phyloP scores from a whole-genome alignment of 2,888 invertebrate species.

The Timema cristinae region DNA sequence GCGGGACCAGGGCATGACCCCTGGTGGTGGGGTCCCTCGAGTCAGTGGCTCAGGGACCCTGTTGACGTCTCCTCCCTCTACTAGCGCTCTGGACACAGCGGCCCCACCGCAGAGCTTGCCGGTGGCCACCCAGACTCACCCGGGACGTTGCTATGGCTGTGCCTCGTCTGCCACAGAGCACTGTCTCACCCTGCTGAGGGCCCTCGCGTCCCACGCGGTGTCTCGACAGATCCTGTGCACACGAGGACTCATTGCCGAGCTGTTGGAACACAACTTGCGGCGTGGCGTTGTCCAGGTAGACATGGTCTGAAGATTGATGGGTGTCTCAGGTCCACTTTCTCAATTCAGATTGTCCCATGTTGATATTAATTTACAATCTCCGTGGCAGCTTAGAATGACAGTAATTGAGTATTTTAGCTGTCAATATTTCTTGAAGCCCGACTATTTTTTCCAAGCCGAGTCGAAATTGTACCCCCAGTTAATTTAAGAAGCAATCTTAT shows the following conservation, averaged over 20 bases:
- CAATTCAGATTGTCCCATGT: too few species aligned
- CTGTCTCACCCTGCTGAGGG: conserved; percentile 84
- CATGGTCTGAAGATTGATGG: too few species aligned
- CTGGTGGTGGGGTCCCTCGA: conserved; percentile 17
- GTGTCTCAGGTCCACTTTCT: too few species aligned
- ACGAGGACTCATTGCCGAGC: conserved; percentile 82
- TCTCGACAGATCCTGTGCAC: conserved; percentile 73
- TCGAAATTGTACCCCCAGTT: too few species aligned
- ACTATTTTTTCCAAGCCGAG: too few species aligned
- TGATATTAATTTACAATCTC: too few species aligned
- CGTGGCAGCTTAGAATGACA: too few species aligned
- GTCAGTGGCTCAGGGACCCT: conserved; percentile 22
- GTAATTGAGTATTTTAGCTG: too few species aligned
- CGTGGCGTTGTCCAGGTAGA: conserved; percentile 62
- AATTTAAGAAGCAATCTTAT: too few species aligned
- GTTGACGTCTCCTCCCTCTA: conserved; percentile 35
- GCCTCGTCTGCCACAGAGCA: conserved; percentile 90
- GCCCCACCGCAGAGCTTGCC: conserved; percentile 39
- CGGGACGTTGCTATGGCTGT: conserved; percentile 77
- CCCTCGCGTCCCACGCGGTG: conserved; percentile 75
- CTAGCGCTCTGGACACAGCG: conserved; percentile 29
- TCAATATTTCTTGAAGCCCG: too few species aligned
- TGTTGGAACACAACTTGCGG: conserved; percentile 85
- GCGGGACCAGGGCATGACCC: conserved; percentile 49
- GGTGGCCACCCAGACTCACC: too few species aligned